phyloP scores from a whole-genome alignment of 2,113 vertebrate genomes.

The Alexandromys fortis region DNA sequence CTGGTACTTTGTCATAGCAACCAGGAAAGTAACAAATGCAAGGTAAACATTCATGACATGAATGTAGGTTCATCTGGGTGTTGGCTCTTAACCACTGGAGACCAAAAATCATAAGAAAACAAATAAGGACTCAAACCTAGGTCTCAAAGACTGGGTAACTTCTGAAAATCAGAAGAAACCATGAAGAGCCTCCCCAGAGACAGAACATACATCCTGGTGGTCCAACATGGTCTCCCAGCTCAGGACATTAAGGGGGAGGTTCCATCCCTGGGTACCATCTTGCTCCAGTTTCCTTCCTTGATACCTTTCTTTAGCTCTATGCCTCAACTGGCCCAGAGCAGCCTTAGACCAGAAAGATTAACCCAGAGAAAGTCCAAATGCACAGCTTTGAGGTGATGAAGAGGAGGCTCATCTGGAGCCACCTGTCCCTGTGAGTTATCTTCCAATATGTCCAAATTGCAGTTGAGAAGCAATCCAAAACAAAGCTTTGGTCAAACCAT shows the following conservation, averaged over 20 bases:
- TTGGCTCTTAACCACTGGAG: neutral
- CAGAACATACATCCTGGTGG: neutral
- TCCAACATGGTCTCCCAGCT: neutral
- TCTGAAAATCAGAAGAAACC: neutral
- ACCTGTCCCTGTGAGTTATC: neutral
- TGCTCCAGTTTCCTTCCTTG: neutral
- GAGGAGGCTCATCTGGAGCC: rapidly evolving
- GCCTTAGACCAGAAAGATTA: neutral
- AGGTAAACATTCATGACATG: neutral
- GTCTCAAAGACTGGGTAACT: neutral
- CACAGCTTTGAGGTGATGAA: neutral
- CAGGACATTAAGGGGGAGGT: neutral
- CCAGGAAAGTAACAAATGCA: neutral
- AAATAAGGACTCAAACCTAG: neutral
- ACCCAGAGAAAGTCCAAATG: neutral
- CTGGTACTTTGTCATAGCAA: neutral
- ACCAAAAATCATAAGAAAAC: neutral
- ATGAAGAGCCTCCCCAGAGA: neutral
- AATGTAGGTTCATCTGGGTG: rapidly evolving
- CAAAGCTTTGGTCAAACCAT: neutral
- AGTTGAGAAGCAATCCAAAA: neutral
- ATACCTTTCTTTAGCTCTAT: neutral
- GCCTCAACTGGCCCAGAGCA: neutral
- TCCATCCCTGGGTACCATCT: neutral
- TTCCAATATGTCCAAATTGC: neutral